Conservation (phyloP, 2,113 vertebrate genomes). For the Spea bombifrons region DNA sequence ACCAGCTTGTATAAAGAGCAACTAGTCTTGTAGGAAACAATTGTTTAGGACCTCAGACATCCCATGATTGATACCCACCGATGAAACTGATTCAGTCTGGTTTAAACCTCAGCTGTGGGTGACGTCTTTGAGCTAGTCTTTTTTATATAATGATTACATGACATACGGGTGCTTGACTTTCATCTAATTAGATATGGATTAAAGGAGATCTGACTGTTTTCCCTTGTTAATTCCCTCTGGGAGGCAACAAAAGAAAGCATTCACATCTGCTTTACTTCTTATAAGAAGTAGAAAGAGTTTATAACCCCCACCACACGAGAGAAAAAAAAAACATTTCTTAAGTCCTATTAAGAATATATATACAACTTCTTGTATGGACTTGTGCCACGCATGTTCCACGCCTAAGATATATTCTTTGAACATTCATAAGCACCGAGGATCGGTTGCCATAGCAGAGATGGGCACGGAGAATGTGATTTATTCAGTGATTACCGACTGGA, state of each 20-base stretch:
- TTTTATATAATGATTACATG: neutral
- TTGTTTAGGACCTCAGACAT: too few relatives aligned
- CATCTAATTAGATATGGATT: neutral
- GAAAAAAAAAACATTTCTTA: neutral
- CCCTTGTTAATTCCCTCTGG: neutral
- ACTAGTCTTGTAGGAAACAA: too few relatives aligned
- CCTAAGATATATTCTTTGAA: constrained; percentile 1
- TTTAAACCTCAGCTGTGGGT: neutral
- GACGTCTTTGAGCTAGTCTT: neutral
- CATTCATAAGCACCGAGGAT: constrained; percentile 12
- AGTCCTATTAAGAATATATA: constrained; percentile 18
- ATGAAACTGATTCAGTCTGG: too few relatives aligned
- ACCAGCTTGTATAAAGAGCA: too few relatives aligned
- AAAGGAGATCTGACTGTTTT: neutral
- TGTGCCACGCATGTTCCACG: constrained; percentile 1
- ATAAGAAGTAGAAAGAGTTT: neutral
- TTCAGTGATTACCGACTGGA: constrained; percentile 20
- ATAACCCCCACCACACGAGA: neutral
- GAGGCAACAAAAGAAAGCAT: neutral
- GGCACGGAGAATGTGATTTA: constrained; percentile 24
- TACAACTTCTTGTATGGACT: neutral
- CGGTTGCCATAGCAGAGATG: constrained; percentile 43
- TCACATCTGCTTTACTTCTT: neutral
- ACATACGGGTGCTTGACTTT: neutral
- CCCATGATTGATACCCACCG: too few relatives aligned